A percentile compares a stretch with the other conserved stretches of the same genome.
These are phyloP conservation scores for Spodoptera exigua DNA, from an alignment of 2,888 invertebrate genomes.

Conservation along the genomic window DNA sequence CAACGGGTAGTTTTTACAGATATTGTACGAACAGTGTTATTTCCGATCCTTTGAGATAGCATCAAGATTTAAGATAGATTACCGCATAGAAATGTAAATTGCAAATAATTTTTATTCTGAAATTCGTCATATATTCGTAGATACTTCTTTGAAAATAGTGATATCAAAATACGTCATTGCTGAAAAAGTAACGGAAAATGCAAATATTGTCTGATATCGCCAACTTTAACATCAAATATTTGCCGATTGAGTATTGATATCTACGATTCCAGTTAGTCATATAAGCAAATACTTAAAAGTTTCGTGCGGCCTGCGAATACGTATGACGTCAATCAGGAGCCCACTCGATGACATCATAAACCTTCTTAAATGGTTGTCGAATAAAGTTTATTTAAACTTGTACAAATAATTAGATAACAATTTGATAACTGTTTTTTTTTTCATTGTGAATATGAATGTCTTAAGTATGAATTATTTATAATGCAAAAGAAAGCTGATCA, in stretches of 20 bases:
- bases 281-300: slow-evolving; percentile 31
- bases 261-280: slow-evolving; percentile 33
- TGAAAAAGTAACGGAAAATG: slow-evolving; percentile 3
- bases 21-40: slow-evolving; percentile 16
- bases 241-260: slow-evolving; percentile 17
- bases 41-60: slow-evolving; percentile 30
- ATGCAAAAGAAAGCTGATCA: slow-evolving; percentile 8
- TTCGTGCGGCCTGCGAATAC: slow-evolving; percentile 23
- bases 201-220: slow-evolving; percentile 4
- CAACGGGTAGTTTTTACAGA: slow-evolving; percentile 28
- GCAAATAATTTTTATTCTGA: too few species aligned
- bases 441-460: not conserved
- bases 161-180: not conserved
- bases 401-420: not conserved
- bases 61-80: slow-evolving; percentile 9
- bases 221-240: slow-evolving; percentile 16
- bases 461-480: not conserved
- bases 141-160: not conserved
- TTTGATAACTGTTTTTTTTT: slow-evolving; percentile 1
- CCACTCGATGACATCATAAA: slow-evolving; percentile 33
- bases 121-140: too few species aligned
- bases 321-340: slow-evolving; percentile 28
- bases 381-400: slow-evolving; percentile 1
- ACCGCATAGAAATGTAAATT: too few species aligned
- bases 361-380: slow-evolving; percentile 8